Evolutionary conservation across 2,888 invertebrate species (phyloP), one percentile per base, ranked within the genome.

Genomic region (Esperia sulphurella): DNA sequence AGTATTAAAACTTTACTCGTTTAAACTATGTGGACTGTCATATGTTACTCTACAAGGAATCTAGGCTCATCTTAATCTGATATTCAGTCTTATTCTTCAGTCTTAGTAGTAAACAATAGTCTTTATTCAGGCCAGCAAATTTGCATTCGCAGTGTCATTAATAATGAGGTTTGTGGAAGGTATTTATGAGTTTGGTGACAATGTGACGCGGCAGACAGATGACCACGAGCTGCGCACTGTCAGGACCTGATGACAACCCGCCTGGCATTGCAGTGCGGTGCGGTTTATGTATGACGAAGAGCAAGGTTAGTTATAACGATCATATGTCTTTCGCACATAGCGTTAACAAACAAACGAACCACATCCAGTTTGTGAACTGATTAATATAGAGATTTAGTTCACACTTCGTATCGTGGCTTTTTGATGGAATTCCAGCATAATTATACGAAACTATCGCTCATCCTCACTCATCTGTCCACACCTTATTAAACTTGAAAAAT

Each of bases 211-310:
- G 63, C 48, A 49, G 66, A 71, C 61, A 51, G 54, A 53, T 50
- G 52, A 51, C 55, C 46, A 52, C 43, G 21, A 39, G 40, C 51
- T 49, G 50, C 52, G 55, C 43, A 48, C 38, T 46, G 54, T 55
- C 54, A 48, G 45, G 50, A 55, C 50, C 48, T 45, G 67, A 57
- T 55, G 71, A 74, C 67, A 68, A 55, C 51, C 49, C 57, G 64
- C 59, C 58, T 69, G 72, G 72, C 68, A 72, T 67, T 67, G 66
- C 59, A 62, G 59, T 63, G 65, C 21, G 21, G 21, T 21, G n/a
- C n/a, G n/a, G n/a, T 21, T 3, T 66, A 72, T 69, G 71, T 74
- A 75, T 66, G 21, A 66, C 67, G 55, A 61, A 56, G 62, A 67
- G 59, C 63, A 65, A 68, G 66, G 57, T 52, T 59, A 37, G 71